These are phyloP conservation scores for Lytechinus variegatus DNA, from an alignment of 35 echinoderm and acorn worm species.

Conservation along the genomic window DNA sequence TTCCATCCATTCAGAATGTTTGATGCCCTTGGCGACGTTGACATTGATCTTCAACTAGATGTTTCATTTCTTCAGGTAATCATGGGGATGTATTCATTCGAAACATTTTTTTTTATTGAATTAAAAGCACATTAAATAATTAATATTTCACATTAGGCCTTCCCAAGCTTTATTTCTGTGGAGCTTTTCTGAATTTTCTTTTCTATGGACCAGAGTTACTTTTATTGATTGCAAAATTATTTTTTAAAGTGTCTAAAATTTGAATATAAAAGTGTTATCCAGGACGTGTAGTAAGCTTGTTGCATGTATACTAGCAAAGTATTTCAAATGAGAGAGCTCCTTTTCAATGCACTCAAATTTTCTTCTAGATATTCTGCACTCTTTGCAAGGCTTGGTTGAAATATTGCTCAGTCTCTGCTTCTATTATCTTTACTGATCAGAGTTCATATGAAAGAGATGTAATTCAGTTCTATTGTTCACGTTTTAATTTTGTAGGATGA, in stretches of 20 bases:
- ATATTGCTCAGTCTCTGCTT: background rate
- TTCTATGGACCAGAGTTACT: no score
- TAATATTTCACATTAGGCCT: no score
- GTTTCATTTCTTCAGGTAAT: constrained; percentile 68
- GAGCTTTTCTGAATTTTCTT: no score
- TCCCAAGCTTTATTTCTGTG: no score
- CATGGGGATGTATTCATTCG: background rate
- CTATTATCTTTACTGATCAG: background rate
- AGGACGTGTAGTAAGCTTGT: background rate
- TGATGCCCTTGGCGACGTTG: constrained; percentile 64
- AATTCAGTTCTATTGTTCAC: background rate
- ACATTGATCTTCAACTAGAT: constrained; percentile 68
- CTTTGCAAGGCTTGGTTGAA: no score
- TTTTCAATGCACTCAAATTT: background rate
- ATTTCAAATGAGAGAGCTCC: background rate
- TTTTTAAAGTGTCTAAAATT: no score
- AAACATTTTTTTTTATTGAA: no score
- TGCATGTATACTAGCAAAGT: background rate
- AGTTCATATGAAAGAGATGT: background rate
- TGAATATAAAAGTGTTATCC: background rate
- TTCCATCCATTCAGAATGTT: constrained; percentile 44
- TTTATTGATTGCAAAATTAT: no score
- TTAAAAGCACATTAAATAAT: no score
- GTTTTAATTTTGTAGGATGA: constrained; percentile 53
- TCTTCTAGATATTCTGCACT: no score